A percentile compares a stretch with the other conserved stretches of the same genome.
Evolutionary conservation across 2,797 vertebrate genomes (phyloP).

Genomic region (Myripristis jacobus): DNA sequence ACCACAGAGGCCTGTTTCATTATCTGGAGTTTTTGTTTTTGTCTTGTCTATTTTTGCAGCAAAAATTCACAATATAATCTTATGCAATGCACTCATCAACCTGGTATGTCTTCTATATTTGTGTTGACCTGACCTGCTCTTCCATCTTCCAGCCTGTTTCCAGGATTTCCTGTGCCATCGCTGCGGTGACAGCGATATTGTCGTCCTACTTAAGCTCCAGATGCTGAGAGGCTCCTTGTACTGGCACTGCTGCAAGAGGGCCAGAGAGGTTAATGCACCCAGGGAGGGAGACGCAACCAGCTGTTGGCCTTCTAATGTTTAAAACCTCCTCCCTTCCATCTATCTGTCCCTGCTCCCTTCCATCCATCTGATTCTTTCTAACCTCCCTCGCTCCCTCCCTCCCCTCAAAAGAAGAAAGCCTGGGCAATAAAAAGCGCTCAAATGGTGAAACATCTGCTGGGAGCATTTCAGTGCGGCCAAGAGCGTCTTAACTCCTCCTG

Average conservation of each 20-base stretch:
- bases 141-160: conserved; percentile 87
- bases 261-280: conserved; percentile 96
- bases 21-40: not conserved
- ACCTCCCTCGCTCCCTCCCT: conserved; percentile 29
- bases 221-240: conserved; percentile 93
- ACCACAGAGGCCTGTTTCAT: not conserved
- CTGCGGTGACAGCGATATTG: conserved; percentile 87
- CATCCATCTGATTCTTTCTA: conserved; percentile 55
- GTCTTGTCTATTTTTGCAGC: conserved; percentile 6
- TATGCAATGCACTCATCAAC: not conserved
- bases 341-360: conserved; percentile 28
- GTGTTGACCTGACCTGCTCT: conserved; percentile 50
- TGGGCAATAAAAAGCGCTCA: conserved; percentile 68
- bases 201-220: conserved; percentile 88
- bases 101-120: conserved; percentile 35
- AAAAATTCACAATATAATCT: conserved; percentile 7
- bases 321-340: conserved; percentile 80
- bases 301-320: conserved; percentile 96
- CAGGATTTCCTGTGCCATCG: conserved; percentile 74
- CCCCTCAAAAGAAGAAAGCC: conserved; percentile 68
- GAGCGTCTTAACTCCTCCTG: conserved; percentile 79
- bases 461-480: conserved; percentile 70
- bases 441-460: conserved; percentile 81
- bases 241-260: conserved; percentile 87
- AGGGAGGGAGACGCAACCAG: conserved; percentile 94